A percentile compares a stretch with the other conserved stretches of the same genome.
Conservation (phyloP, 2,888 invertebrate species). For the Chalcis sispes region DNA sequence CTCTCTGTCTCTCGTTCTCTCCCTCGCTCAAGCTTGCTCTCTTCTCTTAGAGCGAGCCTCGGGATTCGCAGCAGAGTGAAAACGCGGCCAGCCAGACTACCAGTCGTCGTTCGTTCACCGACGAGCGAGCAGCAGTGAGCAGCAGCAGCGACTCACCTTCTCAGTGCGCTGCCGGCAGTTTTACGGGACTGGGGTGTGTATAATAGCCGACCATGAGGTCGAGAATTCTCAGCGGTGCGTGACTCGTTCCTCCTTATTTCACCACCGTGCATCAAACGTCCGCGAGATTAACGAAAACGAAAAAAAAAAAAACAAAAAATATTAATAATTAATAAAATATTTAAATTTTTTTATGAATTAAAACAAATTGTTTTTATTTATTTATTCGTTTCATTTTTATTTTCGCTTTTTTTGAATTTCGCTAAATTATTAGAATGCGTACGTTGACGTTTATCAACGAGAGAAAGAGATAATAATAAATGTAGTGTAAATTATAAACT, state of each 20-base stretch:
- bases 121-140: conserved; percentile 65
- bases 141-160: conserved; percentile 30
- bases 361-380: too few relatives aligned
- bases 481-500: neutral
- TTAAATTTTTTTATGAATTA: too few relatives aligned
- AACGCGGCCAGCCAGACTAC: conserved; percentile 66
- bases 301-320: too few relatives aligned
- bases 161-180: conserved; percentile 20
- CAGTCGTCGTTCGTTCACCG: conserved; percentile 75
- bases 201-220: neutral
- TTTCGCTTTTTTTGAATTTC: too few relatives aligned
- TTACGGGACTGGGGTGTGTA: conserved; percentile 15
- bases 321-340: too few relatives aligned
- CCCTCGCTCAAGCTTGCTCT: conserved; percentile 48
- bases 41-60: conserved; percentile 55
- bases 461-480: too few relatives aligned
- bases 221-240: neutral
- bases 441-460: too few relatives aligned
- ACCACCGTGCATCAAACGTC: too few relatives aligned
- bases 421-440: too few relatives aligned
- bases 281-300: too few relatives aligned
- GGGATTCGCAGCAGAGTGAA: conserved; percentile 62
- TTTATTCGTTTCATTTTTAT: too few relatives aligned
- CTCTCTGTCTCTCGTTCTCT: neutral
- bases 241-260: neutral